Conservation (phyloP, 2,113 vertebrate species). For the Centropristis striata region DNA sequence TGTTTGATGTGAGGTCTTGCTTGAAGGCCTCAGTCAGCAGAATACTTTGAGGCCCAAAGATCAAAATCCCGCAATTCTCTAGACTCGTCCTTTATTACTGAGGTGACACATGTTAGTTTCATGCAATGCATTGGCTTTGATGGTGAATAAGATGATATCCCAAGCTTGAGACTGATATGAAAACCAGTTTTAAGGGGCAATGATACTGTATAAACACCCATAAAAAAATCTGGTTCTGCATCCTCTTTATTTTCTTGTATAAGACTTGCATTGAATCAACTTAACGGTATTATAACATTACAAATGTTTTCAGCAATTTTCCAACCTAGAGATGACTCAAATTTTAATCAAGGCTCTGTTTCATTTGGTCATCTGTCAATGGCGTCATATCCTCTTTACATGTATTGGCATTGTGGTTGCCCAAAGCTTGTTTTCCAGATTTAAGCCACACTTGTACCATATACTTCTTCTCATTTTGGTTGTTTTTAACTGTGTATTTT, state of each 20-base stretch:
- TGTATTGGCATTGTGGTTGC: no score
- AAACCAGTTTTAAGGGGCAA: slow-evolving; percentile 12
- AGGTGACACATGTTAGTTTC: slow-evolving; percentile 19
- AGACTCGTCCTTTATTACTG: slow-evolving; percentile 36
- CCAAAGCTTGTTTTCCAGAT: no score
- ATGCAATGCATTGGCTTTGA: slow-evolving; percentile 25
- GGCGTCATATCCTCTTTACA: no score
- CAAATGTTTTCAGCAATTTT: no score
- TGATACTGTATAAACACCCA: background rate
- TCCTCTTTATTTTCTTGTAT: background rate
- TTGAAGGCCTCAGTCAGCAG: slow-evolving; percentile 66
- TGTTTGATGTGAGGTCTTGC: slow-evolving; percentile 58
- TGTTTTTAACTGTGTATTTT: no score
- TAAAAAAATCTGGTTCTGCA: background rate
- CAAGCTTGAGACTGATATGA: background rate
- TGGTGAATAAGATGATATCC: background rate
- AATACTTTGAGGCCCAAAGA: slow-evolving; percentile 62
- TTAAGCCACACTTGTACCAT: no score
- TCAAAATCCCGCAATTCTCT: slow-evolving; percentile 33
- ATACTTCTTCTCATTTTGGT: no score
- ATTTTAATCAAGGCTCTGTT: no score
- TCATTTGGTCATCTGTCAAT: no score
- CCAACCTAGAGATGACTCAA: no score
- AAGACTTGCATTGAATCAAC: slow-evolving; percentile 13
- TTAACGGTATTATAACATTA: no score